phyloP scores from a whole-genome alignment of 2,113 vertebrate genomes.

The Connochaetes taurinus region DNA sequence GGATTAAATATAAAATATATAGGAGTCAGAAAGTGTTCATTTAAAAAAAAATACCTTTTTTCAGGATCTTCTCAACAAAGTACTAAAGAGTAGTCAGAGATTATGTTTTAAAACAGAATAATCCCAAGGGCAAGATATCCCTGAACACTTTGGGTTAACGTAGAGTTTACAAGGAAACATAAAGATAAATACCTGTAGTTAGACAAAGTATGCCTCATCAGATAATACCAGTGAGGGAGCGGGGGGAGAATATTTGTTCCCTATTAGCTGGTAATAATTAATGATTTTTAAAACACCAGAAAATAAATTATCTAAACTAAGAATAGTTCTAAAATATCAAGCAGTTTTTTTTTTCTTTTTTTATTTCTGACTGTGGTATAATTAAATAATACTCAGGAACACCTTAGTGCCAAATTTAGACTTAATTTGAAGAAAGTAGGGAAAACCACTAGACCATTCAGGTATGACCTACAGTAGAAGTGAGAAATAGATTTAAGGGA shows the following conservation, averaged over 20 bases:
- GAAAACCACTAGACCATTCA: too few relatives aligned
- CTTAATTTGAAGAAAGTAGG: too few relatives aligned
- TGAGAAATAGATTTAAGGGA: too few relatives aligned
- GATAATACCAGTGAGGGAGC: neutral
- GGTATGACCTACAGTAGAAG: too few relatives aligned
- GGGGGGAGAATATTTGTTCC: neutral
- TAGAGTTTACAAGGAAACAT: neutral
- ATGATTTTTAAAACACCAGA: slow-evolving; percentile 47
- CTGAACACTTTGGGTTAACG: neutral
- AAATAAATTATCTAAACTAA: slow-evolving; percentile 63
- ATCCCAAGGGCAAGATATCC: neutral
- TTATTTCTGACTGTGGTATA: neutral
- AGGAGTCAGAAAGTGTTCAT: neutral
- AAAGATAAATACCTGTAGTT: slow-evolving; percentile 40
- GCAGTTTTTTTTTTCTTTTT: neutral
- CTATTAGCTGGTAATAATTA: neutral
- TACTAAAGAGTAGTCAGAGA: neutral
- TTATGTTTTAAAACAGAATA: neutral
- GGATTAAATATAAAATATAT: neutral
- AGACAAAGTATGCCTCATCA: slow-evolving; percentile 37
- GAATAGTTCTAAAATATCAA: slow-evolving; percentile 30
- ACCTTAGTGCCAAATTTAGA: too few relatives aligned
- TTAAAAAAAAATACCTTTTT: neutral
- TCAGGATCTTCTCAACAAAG: neutral
- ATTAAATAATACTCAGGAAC: neutral